Conservation (phyloP, 2,888 invertebrate genomes). For the Phymatocera aterrima region DNA sequence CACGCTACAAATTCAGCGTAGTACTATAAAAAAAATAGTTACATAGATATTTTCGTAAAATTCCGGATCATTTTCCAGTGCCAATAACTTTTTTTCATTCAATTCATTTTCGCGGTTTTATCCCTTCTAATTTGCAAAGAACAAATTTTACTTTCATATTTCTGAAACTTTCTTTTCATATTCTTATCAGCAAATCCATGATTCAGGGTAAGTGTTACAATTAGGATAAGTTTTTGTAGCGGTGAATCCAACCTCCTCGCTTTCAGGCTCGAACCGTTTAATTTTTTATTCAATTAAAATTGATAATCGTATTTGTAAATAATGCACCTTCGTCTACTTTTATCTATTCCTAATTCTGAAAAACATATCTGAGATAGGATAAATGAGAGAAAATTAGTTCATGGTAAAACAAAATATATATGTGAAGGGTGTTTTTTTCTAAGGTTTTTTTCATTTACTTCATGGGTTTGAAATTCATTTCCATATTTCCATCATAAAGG, state of each 20-base stretch:
- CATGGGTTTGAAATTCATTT: too few species aligned
- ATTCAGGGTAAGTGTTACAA: constrained; percentile 39
- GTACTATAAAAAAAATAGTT: too few species aligned
- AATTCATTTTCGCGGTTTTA: background rate
- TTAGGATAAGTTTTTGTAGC: constrained; percentile 30
- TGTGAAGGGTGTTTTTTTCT: too few species aligned
- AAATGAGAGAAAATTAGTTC: background rate
- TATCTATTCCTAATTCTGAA: background rate
- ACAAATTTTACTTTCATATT: constrained; percentile 7
- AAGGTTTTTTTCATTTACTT: too few species aligned
- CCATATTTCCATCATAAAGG: too few species aligned
- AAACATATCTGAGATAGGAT: background rate
- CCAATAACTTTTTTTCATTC: too few species aligned
- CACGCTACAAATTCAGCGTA: too few species aligned
- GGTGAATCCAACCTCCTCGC: background rate
- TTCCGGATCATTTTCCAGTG: too few species aligned
- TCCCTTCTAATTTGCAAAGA: background rate
- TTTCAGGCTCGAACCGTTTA: background rate
- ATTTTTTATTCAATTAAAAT: background rate
- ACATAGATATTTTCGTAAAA: too few species aligned
- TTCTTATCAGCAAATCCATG: constrained; percentile 41
- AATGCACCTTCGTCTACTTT: background rate
- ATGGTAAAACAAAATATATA: too few species aligned
- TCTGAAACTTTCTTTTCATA: constrained; percentile 39
- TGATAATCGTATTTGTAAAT: too few species aligned